A percentile compares a stretch with the other conserved stretches of the same genome.
These are phyloP conservation scores for Hoplodrina blanda DNA, from an alignment of 2,888 invertebrate genomes.

Conservation along the genomic window DNA sequence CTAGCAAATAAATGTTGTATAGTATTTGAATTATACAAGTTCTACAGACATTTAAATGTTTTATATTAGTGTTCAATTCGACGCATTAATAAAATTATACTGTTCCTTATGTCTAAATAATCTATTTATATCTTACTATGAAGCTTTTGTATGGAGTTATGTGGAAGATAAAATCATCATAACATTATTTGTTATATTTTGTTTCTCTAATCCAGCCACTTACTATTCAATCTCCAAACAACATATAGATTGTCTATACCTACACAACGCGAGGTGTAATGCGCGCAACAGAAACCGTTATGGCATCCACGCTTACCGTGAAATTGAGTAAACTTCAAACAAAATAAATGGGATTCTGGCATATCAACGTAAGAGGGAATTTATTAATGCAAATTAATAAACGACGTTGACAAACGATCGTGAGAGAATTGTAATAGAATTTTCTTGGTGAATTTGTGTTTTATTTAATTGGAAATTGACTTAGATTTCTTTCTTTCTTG, in stretches of 20 bases:
- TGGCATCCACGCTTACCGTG: slow-evolving; percentile 69
- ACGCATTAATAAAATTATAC: no score
- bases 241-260: neutral
- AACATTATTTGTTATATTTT: neutral
- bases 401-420: slow-evolving; percentile 64
- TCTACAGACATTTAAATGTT: no score
- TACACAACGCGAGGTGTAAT: slow-evolving; percentile 25
- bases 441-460: slow-evolving; percentile 17
- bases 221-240: neutral
- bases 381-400: slow-evolving; percentile 72
- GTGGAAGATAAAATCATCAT: no score
- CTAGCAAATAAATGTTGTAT: no score
- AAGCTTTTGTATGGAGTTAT: no score
- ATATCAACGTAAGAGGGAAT: slow-evolving; percentile 68
- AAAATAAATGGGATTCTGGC: slow-evolving; percentile 73
- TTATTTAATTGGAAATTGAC: slow-evolving; percentile 20
- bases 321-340: slow-evolving; percentile 82
- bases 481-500: neutral
- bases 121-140: no score
- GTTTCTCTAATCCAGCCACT: neutral
- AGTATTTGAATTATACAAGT: no score
- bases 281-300: slow-evolving; percentile 44
- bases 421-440: slow-evolving; percentile 41
- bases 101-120: no score
- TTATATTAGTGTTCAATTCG: no score